Evolutionary conservation across 2,888 invertebrate genomes (phyloP), one percentile per base, ranked within the genome.

Genomic region (Epinotia nisella): DNA sequence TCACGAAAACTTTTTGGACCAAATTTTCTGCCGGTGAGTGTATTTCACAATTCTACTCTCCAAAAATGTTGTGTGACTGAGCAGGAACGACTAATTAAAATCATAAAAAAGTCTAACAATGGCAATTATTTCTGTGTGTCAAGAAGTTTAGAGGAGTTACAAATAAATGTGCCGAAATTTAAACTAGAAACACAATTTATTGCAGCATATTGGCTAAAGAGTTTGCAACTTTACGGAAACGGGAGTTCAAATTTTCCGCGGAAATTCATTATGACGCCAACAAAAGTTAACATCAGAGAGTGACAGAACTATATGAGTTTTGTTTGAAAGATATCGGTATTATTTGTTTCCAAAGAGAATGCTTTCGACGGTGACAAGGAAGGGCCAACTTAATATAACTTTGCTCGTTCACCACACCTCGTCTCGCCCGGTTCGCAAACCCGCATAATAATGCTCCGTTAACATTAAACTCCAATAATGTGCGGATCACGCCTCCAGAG

Each of bases 331-430:
- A 70, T 58, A 56, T 59, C 51, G 51, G 51, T 66, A 82, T 86
- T 80, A 85, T 82, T 86, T 83, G 79, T 83, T 84, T 86, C 87
- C 86, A 85, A 83, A 88, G 87, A 89, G 85, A 89, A 87, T 85
- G 81, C 82, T 83, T 82, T 82, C 80, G 80, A 79, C 78, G 79
- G 80, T 68, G 71, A 67, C 87, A 85, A 84, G 84, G 82, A 84
- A 79, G 80, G 85, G 84, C 87, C 78, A 88, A 91, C 85, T 91
- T 91, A 91, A 90, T 90, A 91, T 89, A 92, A 92, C 88, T 92
- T 91, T 84, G 85, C 87, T 88, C 90, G 85, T 90, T 89, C 87
- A 84, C 86, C 87, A 85, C 87, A 89, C 90, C 88, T 90, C 87
- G 86, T 80, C 82, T 83, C 81, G 81, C 78, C 81, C 82, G 81